Evolutionary conservation across 2,888 invertebrate genomes (phyloP).

Genomic region (Melanargia galathea): DNA sequence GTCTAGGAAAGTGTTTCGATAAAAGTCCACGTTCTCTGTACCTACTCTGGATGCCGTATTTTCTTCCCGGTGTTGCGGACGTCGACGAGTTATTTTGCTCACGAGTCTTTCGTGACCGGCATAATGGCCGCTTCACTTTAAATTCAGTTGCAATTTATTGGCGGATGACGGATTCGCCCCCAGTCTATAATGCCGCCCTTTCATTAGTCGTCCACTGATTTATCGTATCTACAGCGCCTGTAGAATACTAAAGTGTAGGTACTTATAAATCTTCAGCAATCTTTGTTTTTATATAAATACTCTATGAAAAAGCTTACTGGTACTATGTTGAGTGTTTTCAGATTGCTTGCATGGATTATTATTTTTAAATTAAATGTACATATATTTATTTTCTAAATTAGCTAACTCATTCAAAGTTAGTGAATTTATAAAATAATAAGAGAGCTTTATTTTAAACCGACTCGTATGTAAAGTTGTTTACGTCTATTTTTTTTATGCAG

Average conservation of each 20-base stretch:
- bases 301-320: not conserved
- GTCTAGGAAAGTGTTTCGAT: not conserved
- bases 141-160: conserved; percentile 44
- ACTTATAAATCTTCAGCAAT: not conserved
- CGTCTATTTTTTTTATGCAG: too few relatives aligned
- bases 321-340: conserved; percentile 8
- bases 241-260: conserved; percentile 37
- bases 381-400: too few relatives aligned
- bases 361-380: not conserved
- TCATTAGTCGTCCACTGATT: conserved; percentile 41
- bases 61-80: conserved; percentile 30
- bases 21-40: too few relatives aligned
- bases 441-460: too few relatives aligned
- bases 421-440: too few relatives aligned
- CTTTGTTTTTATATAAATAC: conserved; percentile 7
- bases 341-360: not conserved
- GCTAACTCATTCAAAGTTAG: too few relatives aligned
- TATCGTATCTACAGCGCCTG: conserved; percentile 36
- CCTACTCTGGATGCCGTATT: too few relatives aligned
- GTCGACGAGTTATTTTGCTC: conserved; percentile 40
- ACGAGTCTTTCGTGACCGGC: conserved; percentile 42
- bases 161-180: conserved; percentile 42
- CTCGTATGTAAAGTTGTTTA: too few relatives aligned
- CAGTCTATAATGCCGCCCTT: conserved; percentile 39
- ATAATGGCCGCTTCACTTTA: conserved; percentile 38